A percentile compares a stretch with the other conserved stretches of the same genome.
Evolutionary conservation across 2,888 invertebrate species (phyloP).

Genomic region (Melinopterus prodromus): DNA sequence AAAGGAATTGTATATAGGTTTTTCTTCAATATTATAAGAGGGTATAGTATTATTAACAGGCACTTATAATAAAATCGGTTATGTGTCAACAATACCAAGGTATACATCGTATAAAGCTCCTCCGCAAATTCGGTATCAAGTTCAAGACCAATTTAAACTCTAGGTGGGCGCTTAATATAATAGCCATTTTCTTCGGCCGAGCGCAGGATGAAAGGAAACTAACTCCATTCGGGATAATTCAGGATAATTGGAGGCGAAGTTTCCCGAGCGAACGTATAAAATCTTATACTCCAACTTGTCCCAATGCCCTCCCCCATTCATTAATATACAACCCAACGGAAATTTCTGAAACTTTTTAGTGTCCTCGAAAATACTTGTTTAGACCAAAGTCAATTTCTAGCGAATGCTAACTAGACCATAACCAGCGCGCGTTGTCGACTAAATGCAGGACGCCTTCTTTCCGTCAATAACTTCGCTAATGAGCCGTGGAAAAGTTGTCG

Average conservation of each 20-base stretch:
- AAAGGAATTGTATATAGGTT: no score
- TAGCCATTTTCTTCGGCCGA: background rate
- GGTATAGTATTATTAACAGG: no score
- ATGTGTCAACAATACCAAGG: no score
- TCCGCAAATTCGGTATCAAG: background rate
- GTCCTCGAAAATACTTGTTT: background rate
- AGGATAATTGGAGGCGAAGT: background rate
- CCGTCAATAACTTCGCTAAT: background rate
- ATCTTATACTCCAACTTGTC: background rate
- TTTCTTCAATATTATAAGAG: no score
- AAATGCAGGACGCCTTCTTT: background rate
- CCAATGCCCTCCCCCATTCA: background rate
- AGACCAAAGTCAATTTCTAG: background rate
- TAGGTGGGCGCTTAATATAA: background rate
- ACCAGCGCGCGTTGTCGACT: background rate
- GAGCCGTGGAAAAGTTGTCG: conserved; percentile 4
- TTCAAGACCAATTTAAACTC: background rate
- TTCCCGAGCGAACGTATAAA: background rate
- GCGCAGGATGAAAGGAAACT: background rate
- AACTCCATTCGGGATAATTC: background rate
- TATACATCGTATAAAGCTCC: background rate
- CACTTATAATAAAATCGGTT: no score
- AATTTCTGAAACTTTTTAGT: background rate
- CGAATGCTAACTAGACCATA: background rate
- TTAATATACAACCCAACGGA: background rate